phyloP scores from a whole-genome alignment of 1,140 invertebrate species.

The Asobara japonica region DNA sequence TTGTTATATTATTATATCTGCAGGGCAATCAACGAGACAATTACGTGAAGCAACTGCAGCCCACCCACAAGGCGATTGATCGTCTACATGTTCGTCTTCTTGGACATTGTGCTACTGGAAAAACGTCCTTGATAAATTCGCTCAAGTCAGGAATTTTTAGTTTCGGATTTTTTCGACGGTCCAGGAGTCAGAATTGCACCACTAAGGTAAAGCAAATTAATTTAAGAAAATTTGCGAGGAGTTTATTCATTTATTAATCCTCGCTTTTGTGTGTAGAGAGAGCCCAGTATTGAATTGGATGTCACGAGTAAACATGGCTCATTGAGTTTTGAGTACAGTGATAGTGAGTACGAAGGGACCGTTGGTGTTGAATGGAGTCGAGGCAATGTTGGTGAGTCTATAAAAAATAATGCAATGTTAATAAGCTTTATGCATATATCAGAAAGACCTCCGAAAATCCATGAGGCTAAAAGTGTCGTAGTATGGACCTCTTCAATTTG shows the following conservation, averaged over 20 bases:
- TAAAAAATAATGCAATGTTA: slow-evolving; percentile 15
- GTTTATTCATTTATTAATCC: slow-evolving; percentile 20
- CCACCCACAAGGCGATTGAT: slow-evolving; percentile 72
- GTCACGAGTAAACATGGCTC: slow-evolving; percentile 72
- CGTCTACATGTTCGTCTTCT: slow-evolving; percentile 81
- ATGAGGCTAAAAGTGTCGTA: too few species aligned
- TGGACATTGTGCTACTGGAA: slow-evolving; percentile 82
- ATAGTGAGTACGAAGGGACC: slow-evolving; percentile 63
- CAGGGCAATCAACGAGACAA: slow-evolving; percentile 68
- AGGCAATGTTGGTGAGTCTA: slow-evolving; percentile 56
- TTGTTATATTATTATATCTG: slow-evolving; percentile 21
- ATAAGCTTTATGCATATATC: slow-evolving; percentile 15
- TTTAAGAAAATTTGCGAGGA: not conserved
- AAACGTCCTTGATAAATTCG: slow-evolving; percentile 78
- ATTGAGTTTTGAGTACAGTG: slow-evolving; percentile 71
- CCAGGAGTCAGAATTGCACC: slow-evolving; percentile 62
- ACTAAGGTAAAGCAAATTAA: slow-evolving; percentile 50
- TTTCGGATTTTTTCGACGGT: slow-evolving; percentile 72
- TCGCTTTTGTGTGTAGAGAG: slow-evolving; percentile 51
- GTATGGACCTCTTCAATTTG: not conserved
- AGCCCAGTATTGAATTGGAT: slow-evolving; percentile 71
- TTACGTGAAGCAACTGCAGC: slow-evolving; percentile 78
- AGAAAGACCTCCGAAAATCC: too few species aligned
- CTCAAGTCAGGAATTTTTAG: slow-evolving; percentile 77
- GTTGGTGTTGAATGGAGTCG: slow-evolving; percentile 62